Evolutionary conservation across 2,888 invertebrate species (phyloP), one percentile per base, ranked within the genome.

Genomic region (Acronicta leporina): DNA sequence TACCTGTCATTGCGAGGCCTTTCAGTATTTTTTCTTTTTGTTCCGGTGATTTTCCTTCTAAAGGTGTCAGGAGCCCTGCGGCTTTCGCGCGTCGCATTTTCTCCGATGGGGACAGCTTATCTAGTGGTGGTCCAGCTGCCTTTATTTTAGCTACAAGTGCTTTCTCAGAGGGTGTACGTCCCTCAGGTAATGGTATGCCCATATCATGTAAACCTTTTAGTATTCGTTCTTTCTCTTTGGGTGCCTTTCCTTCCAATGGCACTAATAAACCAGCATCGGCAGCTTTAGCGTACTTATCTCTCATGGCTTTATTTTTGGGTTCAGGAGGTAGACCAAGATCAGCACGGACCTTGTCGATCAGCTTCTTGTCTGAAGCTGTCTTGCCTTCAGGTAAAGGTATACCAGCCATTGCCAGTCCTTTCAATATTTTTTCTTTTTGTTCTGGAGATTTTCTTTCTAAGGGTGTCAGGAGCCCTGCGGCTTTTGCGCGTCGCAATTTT

Each of bases 171-270:
- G 77, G 38, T 2, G 82, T 82, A 14, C 78, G 55, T 0, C 84
- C 85, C 58, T 74, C 76, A 10, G 68, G 70, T 41, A 68, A 40
- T 15, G 63, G 49, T 10, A 68, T 51, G 5, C 79, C 84, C 13
- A 63, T 27, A 11, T 46, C 14, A n/a, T 63, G 41, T 33, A 49
- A 33, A 15, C 2, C 33, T 15, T 27, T 13, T 10, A 67, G 15
- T 33, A 67, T 40, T 0, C 80, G 80, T 75, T 84, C 83, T 61
- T 86, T 86, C 44, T 84, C 68, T 25, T 56, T 64, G 14, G 58
- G 50, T 0, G 79, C 61, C 58, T 85, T 82, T 1, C 83, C 86
- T 65, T 82, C 78, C 10, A 87, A 44, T 16, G 62, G 59, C 1
- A 10, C 14, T 6, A 65, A 8, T 35, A 16, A 5, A 0, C 70